These are phyloP conservation scores for Bucco capensis DNA, from an alignment of 2,113 vertebrate species.

Conservation along the genomic window DNA sequence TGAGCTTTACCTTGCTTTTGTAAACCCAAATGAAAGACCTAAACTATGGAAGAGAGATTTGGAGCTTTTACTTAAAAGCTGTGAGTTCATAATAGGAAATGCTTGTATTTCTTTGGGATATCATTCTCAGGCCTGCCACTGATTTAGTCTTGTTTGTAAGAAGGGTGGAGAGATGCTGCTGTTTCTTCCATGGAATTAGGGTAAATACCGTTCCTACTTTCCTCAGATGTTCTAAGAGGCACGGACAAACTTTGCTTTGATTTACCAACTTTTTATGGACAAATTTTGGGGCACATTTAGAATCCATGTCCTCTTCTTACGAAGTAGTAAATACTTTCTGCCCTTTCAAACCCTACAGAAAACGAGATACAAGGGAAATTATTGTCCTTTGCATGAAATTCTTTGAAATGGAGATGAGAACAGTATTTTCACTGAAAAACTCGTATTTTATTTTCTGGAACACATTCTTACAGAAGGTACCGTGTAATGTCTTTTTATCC, in stretches of 20 bases:
- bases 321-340: too few relatives aligned
- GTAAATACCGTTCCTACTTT: neutral
- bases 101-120: neutral
- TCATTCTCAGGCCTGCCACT: neutral
- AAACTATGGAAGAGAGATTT: neutral
- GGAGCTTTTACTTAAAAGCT: neutral
- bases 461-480: too few relatives aligned
- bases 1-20: neutral
- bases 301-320: too few relatives aligned
- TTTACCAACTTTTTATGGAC: too few relatives aligned
- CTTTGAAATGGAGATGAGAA: too few relatives aligned
- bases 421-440: too few relatives aligned
- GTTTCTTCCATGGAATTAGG: neutral
- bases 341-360: too few relatives aligned
- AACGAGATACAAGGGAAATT: too few relatives aligned
- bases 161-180: neutral
- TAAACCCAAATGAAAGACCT: neutral
- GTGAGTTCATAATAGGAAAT: neutral
- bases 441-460: too few relatives aligned
- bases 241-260: neutral
- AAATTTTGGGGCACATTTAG: too few relatives aligned
- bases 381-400: too few relatives aligned
- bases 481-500: too few relatives aligned
- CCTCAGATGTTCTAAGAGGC: neutral
- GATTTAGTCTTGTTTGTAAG: neutral